Base-by-base conservation (phyloP, 1,140 invertebrate species). In the Onthophagus taurus region DNA sequence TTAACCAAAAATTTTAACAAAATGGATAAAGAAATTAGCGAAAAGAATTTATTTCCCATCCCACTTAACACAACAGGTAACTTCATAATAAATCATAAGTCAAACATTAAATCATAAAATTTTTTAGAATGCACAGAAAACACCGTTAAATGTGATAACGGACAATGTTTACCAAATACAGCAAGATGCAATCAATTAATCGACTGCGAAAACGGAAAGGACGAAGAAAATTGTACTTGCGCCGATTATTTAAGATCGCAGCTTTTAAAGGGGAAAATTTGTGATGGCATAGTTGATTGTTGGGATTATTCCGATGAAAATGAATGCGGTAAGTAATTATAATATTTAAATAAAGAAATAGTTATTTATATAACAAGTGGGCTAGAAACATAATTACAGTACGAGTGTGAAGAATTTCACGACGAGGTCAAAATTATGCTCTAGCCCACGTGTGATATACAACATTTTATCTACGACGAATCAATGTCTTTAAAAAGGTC, bases 301-400 rank as follows among this genome's bases (percentile, higher is more conserved):
- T 81, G 77, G 74, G 86, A 89, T 60, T 83, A 77, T 54, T 81
- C 81, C 0, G 85, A 89, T 61, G 85, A 89, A 66, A 74, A 73
- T 41, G 71, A 81, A 47, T 88, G 84, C 64, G 83, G 83, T 85
- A 72, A 67, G 64, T 59, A 36, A 33, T 29, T 34, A 23, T 38
- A 34, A 7, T 26, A n/a, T n/a, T 7, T 6, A 6, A 6, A 26
- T 26, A 26, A 26, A 26, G 6, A n/a, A 6, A 26, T 26, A n/a
- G 6, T 26, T 6, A 7, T 26, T 26, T 26, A 26, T n/a, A 26
- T n/a, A n/a, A n/a, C n/a, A n/a, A n/a, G n/a, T n/a, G n/a, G n/a
- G n/a, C n/a, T n/a, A n/a, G n/a, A n/a, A n/a, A n/a, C n/a, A n/a
- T n/a, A n/a, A n/a, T n/a, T n/a, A n/a, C n/a, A n/a, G n/a, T n/a